Conservation (phyloP, 2,113 vertebrate genomes). For the Pseudopipra pipra region DNA sequence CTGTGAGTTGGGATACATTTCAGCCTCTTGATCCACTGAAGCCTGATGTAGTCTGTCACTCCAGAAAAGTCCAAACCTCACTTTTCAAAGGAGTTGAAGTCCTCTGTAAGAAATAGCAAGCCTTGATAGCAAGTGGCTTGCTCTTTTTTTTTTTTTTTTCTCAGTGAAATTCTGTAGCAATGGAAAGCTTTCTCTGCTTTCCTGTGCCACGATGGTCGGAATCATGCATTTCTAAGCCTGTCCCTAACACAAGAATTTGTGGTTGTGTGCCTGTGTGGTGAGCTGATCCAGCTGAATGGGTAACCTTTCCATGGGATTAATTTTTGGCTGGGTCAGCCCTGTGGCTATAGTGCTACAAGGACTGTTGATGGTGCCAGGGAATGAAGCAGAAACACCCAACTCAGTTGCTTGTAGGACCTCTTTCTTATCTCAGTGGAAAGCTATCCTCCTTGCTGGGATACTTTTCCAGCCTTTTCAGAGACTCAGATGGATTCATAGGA, state of each 20-base stretch:
- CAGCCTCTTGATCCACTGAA: constrained; percentile 36
- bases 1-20: constrained; percentile 33
- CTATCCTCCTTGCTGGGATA: background rate
- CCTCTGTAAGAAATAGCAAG: background rate
- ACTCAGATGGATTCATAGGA: background rate
- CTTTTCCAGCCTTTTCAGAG: background rate
- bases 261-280: background rate
- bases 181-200: background rate
- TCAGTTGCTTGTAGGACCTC: background rate
- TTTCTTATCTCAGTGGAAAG: background rate
- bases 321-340: background rate
- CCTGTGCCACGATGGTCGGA: background rate
- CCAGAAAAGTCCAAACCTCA: background rate
- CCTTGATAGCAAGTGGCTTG: background rate
- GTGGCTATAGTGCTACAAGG: background rate
- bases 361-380: background rate
- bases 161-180: background rate
- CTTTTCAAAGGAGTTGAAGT: background rate
- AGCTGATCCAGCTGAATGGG: background rate
- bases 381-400: background rate
- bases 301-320: background rate
- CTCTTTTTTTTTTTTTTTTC: background rate
- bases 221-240: background rate
- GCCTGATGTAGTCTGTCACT: background rate
- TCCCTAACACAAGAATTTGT: background rate